phyloP scores from a whole-genome alignment of 2,113 vertebrate genomes.

The Stictonetta naevosa region DNA sequence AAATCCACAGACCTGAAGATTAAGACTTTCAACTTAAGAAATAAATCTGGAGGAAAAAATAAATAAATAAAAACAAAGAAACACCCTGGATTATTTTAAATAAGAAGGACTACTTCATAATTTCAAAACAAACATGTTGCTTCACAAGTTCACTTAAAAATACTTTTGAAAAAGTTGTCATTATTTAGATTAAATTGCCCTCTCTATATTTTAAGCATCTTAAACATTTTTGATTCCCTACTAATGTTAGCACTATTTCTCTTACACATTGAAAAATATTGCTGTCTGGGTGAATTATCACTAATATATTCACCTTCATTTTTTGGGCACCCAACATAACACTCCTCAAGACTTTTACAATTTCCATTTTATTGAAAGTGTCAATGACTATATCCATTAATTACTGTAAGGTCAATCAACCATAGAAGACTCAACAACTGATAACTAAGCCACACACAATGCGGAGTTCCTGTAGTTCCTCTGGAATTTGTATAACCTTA shows the following conservation, averaged over 20 bases:
- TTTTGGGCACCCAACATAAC: neutral
- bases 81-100: neutral
- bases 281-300: neutral
- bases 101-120: neutral
- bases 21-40: neutral
- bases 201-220: neutral
- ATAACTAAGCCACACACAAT: neutral
- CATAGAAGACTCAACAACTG: neutral
- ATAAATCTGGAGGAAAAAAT: neutral
- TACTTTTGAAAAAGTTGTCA: accelerated
- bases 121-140: neutral
- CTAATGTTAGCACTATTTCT: neutral
- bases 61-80: neutral
- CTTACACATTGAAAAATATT: neutral
- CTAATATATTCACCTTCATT: neutral
- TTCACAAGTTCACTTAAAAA: neutral
- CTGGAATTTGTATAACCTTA: neutral
- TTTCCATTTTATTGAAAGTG: neutral
- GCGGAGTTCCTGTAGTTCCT: neutral
- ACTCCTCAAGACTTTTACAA: neutral
- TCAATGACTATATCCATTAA: neutral
- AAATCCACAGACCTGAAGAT: neutral
- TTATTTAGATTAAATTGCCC: neutral
- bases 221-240: neutral
- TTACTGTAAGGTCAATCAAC: accelerated